phyloP scores from a whole-genome alignment of 1,140 invertebrate species.

The Phocides pigmalion region DNA sequence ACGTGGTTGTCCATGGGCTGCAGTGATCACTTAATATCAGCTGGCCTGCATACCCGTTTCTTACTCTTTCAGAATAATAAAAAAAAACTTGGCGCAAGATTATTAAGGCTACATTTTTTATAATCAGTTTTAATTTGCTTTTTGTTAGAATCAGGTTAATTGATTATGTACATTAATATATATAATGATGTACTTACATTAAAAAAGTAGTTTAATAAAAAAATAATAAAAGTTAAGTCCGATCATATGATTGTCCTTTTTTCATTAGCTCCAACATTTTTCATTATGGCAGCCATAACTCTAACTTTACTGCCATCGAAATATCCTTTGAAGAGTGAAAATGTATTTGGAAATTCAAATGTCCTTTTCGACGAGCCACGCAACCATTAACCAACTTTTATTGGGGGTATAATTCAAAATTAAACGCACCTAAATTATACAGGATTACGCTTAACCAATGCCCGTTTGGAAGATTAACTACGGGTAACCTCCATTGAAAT shows the following conservation, averaged over 20 bases:
- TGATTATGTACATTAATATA: too few relatives aligned
- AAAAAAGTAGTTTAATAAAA: too few relatives aligned
- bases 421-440: slow-evolving; percentile 31
- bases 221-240: too few relatives aligned
- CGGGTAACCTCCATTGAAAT: not conserved
- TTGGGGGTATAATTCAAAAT: slow-evolving; percentile 36
- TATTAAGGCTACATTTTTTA: too few relatives aligned
- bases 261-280: slow-evolving; percentile 24
- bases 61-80: too few relatives aligned
- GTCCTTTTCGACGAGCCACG: slow-evolving; percentile 23
- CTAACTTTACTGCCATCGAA: slow-evolving; percentile 25
- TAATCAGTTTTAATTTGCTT: too few relatives aligned
- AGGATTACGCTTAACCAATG: slow-evolving; percentile 14
- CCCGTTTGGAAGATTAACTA: slow-evolving; percentile 14
- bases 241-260: not conserved
- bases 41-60: too few relatives aligned
- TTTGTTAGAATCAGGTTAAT: too few relatives aligned
- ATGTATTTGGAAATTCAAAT: slow-evolving; percentile 35
- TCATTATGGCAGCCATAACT: slow-evolving; percentile 18
- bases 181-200: too few relatives aligned
- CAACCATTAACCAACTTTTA: slow-evolving; percentile 33
- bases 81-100: too few relatives aligned
- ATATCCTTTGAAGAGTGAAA: slow-evolving; percentile 27
- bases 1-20: too few relatives aligned
- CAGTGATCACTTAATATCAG: too few relatives aligned